Conservation (phyloP, 2,113 vertebrate genomes). For the Agapornis roseicollis region DNA sequence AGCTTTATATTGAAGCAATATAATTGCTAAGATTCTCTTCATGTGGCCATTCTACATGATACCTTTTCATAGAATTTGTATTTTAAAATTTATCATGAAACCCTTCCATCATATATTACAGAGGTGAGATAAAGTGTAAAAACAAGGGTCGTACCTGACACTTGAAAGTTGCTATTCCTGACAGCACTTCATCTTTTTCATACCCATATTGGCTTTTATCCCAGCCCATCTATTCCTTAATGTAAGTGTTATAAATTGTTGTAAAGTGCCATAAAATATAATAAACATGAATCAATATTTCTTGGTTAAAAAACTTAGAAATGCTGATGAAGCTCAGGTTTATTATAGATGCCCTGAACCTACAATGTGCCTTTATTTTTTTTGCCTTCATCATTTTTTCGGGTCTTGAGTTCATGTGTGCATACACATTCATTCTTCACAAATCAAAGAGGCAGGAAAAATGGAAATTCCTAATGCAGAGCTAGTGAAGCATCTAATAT, state of each 20-base stretch:
- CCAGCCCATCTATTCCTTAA: constrained; percentile 78
- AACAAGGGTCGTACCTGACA: constrained; percentile 63
- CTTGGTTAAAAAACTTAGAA: constrained; percentile 79
- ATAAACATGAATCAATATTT: constrained; percentile 82
- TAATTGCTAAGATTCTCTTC: not conserved
- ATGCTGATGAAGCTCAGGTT: constrained; percentile 73
- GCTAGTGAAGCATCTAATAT: not conserved
- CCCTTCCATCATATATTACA: constrained; percentile 39
- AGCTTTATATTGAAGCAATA: not conserved
- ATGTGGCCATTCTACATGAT: not conserved
- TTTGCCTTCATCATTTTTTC: constrained; percentile 13
- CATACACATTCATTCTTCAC: constrained; percentile 23
- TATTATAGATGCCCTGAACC: constrained; percentile 63
- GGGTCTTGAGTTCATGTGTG: not conserved
- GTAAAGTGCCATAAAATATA: constrained; percentile 77
- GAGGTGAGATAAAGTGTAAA: constrained; percentile 59
- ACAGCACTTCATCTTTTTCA: constrained; percentile 76
- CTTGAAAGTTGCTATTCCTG: constrained; percentile 69
- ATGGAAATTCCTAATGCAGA: constrained; percentile 34
- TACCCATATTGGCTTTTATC: constrained; percentile 75
- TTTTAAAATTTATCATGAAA: constrained; percentile 33
- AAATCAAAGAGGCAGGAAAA: constrained; percentile 26
- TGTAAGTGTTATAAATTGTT: constrained; percentile 82
- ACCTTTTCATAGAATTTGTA: not conserved
- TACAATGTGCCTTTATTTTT: constrained; percentile 53